These are phyloP conservation scores for Cottus gobio DNA, from an alignment of 2,113 vertebrate genomes.

Conservation along the genomic window DNA sequence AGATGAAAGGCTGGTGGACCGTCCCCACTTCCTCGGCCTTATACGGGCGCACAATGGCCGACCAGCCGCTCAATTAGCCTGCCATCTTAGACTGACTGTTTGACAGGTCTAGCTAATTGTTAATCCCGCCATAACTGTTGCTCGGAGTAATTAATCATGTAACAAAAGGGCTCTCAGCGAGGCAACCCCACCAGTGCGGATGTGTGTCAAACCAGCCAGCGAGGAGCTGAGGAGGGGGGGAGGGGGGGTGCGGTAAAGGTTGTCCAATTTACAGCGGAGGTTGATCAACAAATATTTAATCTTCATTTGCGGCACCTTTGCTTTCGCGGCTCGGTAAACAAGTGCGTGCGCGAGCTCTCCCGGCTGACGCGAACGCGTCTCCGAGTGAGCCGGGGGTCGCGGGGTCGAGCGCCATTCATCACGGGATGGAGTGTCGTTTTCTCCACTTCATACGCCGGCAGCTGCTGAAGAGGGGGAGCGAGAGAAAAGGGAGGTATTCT, in stretches of 20 bases:
- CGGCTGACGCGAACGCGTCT: conserved; percentile 74
- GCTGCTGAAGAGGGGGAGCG: conserved; percentile 81
- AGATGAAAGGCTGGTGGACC: conserved; percentile 81
- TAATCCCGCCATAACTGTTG: conserved; percentile 93
- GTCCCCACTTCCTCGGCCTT: conserved; percentile 75
- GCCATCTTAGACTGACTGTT: conserved; percentile 92
- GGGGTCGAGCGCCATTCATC: conserved; percentile 99
- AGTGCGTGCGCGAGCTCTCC: conserved; percentile 63
- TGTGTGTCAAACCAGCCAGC: conserved; percentile 77
- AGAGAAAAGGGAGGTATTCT: conserved; percentile 81
- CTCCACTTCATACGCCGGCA: conserved; percentile 92
- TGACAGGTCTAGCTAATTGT: conserved; percentile 95
- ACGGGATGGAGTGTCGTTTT: conserved; percentile 97
- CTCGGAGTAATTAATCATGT: conserved; percentile 97
- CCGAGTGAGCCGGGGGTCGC: conserved; percentile 78
- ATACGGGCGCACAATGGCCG: conserved; percentile 89
- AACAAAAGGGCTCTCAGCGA: conserved; percentile 87
- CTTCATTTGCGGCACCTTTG: conserved; percentile 83
- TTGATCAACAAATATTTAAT: conserved; percentile 87
- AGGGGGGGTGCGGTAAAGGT: conserved; percentile 76
- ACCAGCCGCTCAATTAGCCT: conserved; percentile 95
- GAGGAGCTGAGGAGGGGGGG: not conserved
- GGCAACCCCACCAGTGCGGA: conserved; percentile 86
- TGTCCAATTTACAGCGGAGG: conserved; percentile 82
- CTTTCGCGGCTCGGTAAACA: conserved; percentile 61